These are phyloP conservation scores for Gryllus bimaculatus DNA, from an alignment of 1,140 invertebrate genomes.

Conservation along the genomic window DNA sequence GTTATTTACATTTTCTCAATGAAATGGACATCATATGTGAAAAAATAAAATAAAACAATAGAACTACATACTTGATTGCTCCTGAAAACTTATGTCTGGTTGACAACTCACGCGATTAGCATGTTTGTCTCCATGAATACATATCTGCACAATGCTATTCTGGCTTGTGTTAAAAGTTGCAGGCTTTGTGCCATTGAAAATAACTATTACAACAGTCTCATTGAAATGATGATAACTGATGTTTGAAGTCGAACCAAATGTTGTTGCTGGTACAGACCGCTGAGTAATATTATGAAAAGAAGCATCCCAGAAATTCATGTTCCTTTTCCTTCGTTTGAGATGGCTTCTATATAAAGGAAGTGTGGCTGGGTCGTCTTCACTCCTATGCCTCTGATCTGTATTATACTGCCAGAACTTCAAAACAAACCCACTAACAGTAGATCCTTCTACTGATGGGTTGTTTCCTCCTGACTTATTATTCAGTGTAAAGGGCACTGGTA, in stretches of 20 bases:
- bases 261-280: slow-evolving; percentile 26
- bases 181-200: slow-evolving; percentile 58
- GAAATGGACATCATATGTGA: background rate
- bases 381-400: background rate
- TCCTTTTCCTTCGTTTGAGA: slow-evolving; percentile 14
- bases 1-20: background rate
- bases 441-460: background rate
- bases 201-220: slow-evolving; percentile 63
- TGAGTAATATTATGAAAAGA: slow-evolving; percentile 9
- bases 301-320: slow-evolving; percentile 12
- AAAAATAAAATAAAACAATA: background rate
- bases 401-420: slow-evolving; percentile 73
- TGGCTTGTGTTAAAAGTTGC: slow-evolving; percentile 64
- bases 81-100: slow-evolving; percentile 57
- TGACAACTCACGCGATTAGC: slow-evolving; percentile 51
- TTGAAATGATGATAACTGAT: slow-evolving; percentile 44
- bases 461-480: slow-evolving; percentile 24
- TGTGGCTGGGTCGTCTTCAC: background rate
- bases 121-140: slow-evolving; percentile 37
- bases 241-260: background rate
- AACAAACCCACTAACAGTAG: slow-evolving; percentile 56
- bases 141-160: slow-evolving; percentile 60
- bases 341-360: slow-evolving; percentile 10
- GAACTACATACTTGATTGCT: slow-evolving; percentile 33
- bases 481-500: slow-evolving; percentile 52